These are phyloP conservation scores for Blastobasis adustella DNA, from an alignment of 2,888 invertebrate species.

Conservation along the genomic window DNA sequence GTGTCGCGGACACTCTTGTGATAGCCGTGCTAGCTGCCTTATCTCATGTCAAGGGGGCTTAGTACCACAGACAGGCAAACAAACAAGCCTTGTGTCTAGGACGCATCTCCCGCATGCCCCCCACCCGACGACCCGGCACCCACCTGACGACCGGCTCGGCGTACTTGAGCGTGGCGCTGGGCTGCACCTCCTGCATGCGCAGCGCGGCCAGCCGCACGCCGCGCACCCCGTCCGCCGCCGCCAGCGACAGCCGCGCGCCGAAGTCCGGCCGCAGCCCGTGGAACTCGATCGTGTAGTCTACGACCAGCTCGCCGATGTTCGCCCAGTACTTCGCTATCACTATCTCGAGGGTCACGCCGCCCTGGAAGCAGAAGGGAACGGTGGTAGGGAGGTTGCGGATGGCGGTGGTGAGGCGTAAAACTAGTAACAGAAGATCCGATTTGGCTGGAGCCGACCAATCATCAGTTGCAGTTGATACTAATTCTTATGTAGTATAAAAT, in stretches of 20 bases:
- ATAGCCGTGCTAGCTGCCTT: no score
- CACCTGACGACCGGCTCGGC: conserved; percentile 82
- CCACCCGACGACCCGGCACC: conserved; percentile 5
- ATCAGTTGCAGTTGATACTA: no score
- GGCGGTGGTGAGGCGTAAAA: no score
- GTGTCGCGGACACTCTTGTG: no score
- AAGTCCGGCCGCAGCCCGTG: conserved; percentile 85
- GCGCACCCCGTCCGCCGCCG: conserved; percentile 85
- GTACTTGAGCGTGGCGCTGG: conserved; percentile 82
- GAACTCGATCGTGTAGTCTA: conserved; percentile 87
- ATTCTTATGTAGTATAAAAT: no score
- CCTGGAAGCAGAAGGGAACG: conserved; percentile 46
- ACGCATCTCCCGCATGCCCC: no score
- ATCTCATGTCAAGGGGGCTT: no score
- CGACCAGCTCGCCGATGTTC: conserved; percentile 83
- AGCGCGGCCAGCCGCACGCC: conserved; percentile 81
- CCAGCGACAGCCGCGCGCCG: conserved; percentile 78
- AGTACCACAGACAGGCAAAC: no score
- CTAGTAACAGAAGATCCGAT: no score
- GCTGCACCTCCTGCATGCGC: conserved; percentile 86
- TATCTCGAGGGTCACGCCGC: conserved; percentile 88
- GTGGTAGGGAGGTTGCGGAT: no score
- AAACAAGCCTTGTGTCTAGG: no score
- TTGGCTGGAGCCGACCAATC: no score
- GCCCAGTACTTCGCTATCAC: conserved; percentile 97